phyloP scores from a whole-genome alignment of 2,113 vertebrate species.

The Benitochromis conjunctus region DNA sequence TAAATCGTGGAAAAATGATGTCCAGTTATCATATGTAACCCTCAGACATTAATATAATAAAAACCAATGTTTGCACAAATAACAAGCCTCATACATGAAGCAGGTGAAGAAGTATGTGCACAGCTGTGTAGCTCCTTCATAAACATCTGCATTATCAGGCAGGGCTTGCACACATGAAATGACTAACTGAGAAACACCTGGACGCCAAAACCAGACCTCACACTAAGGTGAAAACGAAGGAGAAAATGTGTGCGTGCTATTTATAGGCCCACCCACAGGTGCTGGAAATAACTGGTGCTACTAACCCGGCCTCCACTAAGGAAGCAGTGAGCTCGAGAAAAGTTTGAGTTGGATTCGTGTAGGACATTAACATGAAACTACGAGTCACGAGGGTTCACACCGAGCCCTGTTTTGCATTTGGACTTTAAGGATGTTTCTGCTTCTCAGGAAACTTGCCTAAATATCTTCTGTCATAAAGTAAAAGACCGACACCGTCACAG shows the following conservation, averaged over 20 bases:
- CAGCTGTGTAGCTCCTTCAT: not conserved
- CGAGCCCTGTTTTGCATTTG: not conserved
- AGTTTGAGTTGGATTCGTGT: not conserved
- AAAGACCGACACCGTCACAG: not conserved
- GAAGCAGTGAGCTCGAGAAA: constrained; percentile 7
- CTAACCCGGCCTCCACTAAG: constrained; percentile 7
- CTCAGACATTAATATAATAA: not conserved
- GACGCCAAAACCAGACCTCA: constrained; percentile 25
- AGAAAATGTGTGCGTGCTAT: constrained; percentile 10
- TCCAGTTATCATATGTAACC: not conserved
- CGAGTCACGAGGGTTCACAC: not conserved
- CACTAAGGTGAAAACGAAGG: constrained; percentile 28
- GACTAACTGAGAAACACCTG: constrained; percentile 17
- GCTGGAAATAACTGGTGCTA: constrained; percentile 41
- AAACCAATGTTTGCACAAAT: not conserved
- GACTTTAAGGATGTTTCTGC: not conserved
- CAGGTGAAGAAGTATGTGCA: not conserved
- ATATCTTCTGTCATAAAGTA: not conserved
- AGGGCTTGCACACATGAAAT: not conserved
- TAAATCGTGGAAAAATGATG: not conserved
- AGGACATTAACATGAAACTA: not conserved
- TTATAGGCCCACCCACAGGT: constrained; percentile 46
- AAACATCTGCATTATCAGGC: not conserved
- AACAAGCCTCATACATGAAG: not conserved
- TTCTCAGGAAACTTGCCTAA: not conserved